Evolutionary conservation across 2,797 vertebrate species (phyloP).

Genomic region (Smutsia gigantea): DNA sequence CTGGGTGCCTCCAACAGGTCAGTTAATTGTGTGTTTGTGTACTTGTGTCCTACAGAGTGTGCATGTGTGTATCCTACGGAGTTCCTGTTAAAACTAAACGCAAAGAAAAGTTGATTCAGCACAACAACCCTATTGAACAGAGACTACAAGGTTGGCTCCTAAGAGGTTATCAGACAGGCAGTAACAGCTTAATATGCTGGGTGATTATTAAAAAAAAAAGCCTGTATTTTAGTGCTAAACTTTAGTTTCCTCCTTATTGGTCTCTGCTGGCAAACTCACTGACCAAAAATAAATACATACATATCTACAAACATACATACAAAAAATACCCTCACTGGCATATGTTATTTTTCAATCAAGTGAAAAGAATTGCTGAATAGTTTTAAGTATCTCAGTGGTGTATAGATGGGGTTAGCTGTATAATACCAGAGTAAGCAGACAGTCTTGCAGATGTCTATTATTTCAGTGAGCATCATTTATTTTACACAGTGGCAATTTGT

Average conservation of each 20-base stretch:
- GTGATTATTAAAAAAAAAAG: background rate
- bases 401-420: background rate
- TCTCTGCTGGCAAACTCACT: constrained; percentile 36
- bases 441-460: background rate
- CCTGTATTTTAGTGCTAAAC: constrained; percentile 51
- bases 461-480: constrained; percentile 37
- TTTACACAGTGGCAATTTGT: constrained; percentile 14
- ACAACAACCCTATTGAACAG: background rate
- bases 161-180: constrained; percentile 14
- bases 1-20: background rate
- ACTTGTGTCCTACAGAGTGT: background rate
- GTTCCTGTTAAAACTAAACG: constrained; percentile 22
- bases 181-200: background rate
- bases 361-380: constrained; percentile 11
- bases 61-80: background rate
- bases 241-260: constrained; percentile 29
- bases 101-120: constrained; percentile 46
- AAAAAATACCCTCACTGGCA: background rate
- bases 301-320: background rate
- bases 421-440: background rate
- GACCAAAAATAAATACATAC: background rate
- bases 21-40: background rate
- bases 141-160: constrained; percentile 13
- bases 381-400: constrained; percentile 34
- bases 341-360: constrained; percentile 42